These are phyloP conservation scores for Noctuana brunneofusca DNA, from an alignment of 2,888 invertebrate genomes.

Conservation along the genomic window DNA sequence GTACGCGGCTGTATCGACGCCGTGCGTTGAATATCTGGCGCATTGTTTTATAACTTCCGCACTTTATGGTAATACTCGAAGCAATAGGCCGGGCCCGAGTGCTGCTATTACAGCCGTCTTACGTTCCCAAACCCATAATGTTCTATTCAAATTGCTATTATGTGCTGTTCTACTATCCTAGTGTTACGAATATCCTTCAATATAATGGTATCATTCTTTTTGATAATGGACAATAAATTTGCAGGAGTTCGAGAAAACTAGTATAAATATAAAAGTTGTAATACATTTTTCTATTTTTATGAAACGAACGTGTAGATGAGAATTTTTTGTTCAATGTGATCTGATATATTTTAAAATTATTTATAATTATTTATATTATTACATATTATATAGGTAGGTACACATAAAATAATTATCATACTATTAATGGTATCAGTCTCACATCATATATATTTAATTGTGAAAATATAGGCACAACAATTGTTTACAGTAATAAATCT, in stretches of 20 bases:
- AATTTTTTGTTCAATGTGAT: neutral
- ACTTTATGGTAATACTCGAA: conserved; percentile 66
- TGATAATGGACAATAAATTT: conserved; percentile 19
- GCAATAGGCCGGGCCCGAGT: conserved; percentile 40
- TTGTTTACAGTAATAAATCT: no score
- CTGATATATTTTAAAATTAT: no score
- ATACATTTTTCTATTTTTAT: neutral
- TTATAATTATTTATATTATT: no score
- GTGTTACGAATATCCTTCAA: conserved; percentile 12
- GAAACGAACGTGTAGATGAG: neutral
- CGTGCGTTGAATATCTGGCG: conserved; percentile 55
- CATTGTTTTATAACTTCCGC: conserved; percentile 65
- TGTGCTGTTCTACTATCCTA: neutral
- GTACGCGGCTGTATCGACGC: conserved; percentile 53
- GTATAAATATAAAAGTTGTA: neutral
- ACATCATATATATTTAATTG: no score
- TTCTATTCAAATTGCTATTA: conserved; percentile 5
- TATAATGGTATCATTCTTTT: conserved; percentile 12
- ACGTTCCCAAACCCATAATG: conserved; percentile 28
- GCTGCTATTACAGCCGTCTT: conserved; percentile 32
- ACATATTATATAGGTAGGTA: no score
- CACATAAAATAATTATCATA: no score
- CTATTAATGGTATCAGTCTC: no score
- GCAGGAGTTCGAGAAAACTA: neutral
- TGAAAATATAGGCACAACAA: no score